Evolutionary conservation across 2,888 invertebrate genomes (phyloP).

Genomic region (Caenorhabditis zanzibari): DNA sequence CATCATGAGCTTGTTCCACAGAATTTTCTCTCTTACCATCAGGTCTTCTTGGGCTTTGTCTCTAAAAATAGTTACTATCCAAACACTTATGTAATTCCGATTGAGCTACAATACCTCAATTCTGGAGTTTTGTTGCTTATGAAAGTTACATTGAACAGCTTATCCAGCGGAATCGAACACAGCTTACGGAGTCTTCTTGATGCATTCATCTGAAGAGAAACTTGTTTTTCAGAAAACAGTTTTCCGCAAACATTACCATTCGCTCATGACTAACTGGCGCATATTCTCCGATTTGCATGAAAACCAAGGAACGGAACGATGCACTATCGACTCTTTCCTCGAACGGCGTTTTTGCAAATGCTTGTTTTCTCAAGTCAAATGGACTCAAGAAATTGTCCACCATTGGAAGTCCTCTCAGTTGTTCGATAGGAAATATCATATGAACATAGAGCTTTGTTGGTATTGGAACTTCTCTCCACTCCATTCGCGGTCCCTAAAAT

Average conservation of each 20-base stretch:
- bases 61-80: too few relatives aligned
- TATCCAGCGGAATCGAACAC: background rate
- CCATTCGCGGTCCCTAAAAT: background rate
- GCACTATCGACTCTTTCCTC: background rate
- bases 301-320: background rate
- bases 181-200: background rate
- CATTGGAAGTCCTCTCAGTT: background rate
- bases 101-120: too few relatives aligned
- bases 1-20: constrained; percentile 13
- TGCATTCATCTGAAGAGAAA: constrained; percentile 8
- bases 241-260: too few relatives aligned
- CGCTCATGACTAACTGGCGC: background rate
- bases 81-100: too few relatives aligned
- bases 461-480: background rate
- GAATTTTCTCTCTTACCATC: background rate
- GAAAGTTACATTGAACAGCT: constrained; percentile 4
- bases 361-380: background rate
- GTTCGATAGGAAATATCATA: background rate
- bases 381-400: background rate
- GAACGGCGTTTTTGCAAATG: background rate
- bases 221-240: background rate
- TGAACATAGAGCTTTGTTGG: background rate
- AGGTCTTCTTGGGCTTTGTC: background rate
- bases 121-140: background rate
- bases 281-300: background rate